phyloP scores from a whole-genome alignment of 2,797 vertebrate genomes.

The Gymnothorax reevesii region DNA sequence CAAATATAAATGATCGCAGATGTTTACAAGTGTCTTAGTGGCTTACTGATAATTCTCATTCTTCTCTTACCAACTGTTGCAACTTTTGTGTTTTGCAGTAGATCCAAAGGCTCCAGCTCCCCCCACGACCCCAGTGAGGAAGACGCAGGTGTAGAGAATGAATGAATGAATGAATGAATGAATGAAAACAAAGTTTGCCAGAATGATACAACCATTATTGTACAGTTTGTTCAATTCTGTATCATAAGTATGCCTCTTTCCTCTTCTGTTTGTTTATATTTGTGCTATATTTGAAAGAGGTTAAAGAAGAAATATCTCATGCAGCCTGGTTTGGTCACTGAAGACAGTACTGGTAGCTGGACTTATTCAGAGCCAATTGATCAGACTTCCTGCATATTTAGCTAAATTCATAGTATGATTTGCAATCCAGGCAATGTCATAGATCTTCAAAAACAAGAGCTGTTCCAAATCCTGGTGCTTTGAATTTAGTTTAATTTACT shows the following conservation, averaged over 20 bases:
- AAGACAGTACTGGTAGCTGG: neutral
- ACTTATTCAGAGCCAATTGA: conserved; percentile 8
- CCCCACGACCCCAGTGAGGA: no score
- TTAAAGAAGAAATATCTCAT: neutral
- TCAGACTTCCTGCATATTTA: conserved; percentile 24
- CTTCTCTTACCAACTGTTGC: neutral
- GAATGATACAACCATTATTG: neutral
- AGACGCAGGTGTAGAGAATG: no score
- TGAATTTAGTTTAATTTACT: conserved; percentile 24
- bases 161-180: neutral
- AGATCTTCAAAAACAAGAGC: conserved; percentile 25
- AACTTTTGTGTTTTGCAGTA: neutral
- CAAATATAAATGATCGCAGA: conserved; percentile 22
- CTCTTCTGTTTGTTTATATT: neutral
- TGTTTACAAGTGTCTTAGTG: conserved; percentile 3
- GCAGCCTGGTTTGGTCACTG: neutral
- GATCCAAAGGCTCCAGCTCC: no score
- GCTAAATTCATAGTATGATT: conserved; percentile 23
- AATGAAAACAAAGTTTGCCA: neutral
- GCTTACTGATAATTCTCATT: neutral
- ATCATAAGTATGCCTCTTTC: neutral
- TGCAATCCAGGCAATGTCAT: neutral
- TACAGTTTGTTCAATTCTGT: neutral
- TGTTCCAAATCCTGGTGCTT: conserved; percentile 24
- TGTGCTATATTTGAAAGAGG: no score